Base-by-base conservation (phyloP, 1,140 invertebrate genomes). In the Proales similis region DNA sequence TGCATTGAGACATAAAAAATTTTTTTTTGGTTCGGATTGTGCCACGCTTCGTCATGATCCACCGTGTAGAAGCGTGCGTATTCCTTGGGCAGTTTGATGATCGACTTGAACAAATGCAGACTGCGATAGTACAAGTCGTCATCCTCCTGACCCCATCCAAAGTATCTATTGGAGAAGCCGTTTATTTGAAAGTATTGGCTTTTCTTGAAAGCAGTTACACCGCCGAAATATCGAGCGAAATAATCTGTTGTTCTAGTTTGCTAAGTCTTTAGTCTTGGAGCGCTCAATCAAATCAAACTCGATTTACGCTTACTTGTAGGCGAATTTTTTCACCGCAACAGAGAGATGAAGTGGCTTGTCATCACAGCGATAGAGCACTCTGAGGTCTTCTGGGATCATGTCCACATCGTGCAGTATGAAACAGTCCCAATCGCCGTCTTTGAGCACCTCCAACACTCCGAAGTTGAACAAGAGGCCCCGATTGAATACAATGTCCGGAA, bases 401-500 rank as follows among this genome's bases (percentile, higher is more conserved):
- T 96, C 90, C 38, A 95, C 85, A 72, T 95, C 90, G 74, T 94
- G 90, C 68, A 95, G 85, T 48, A 96, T 84, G 46, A 92, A 82
- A 70, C 91, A 96, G 27, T 87, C 83, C 73, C 82, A 88, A 30
- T 83, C 80, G 39, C 78, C 74, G 14, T 51, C 27, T 63, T 73
- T 72, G 19, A 77, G 72, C 1, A 88, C 85, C 75, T 94, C 90
- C 39, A 82, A 80, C 74, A 85, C 93, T 5, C 90, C 92, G 12
- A 94, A 84, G 76, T 96, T 96, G 84, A 95, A 87, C 45, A 95
- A 78, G 79, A 87, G 85, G 1, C 88, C 92, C 48, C 90, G 81
- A 74, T 95, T 95, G 72, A 95, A 96, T 20, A 80, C 78, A 9
- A 80, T 80, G 26, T 78, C 78, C 51, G 83, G 85, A 76, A 76